Percentiles rank a stretch among this genome's conserved stretches.
Conservation (phyloP, 2,113 vertebrate species). For the Spilogale gracilis region DNA sequence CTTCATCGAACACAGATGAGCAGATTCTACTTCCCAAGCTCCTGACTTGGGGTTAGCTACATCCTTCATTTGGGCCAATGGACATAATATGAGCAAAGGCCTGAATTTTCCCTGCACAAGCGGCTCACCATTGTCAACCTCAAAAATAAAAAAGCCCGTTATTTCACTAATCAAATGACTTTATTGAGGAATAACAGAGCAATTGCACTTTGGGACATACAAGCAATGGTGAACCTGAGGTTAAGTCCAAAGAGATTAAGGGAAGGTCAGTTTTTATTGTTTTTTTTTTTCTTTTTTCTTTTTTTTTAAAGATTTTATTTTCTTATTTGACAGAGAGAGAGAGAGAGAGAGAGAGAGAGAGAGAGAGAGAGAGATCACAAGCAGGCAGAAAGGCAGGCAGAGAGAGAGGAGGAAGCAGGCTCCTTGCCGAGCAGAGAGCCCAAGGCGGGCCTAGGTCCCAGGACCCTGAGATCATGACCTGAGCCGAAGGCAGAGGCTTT, state of each 20-base stretch:
- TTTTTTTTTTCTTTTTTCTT: neutral
- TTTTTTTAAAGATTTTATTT: no score
- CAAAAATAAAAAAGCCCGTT: neutral
- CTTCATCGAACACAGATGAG: neutral
- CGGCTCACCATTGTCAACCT: neutral
- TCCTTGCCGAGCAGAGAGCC: no score
- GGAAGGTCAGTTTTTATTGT: neutral
- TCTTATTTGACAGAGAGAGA: no score
- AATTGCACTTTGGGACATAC: neutral
- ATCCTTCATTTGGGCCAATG: neutral
- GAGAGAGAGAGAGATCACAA: no score
- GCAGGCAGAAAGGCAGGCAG: no score
- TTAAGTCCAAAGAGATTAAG: neutral
- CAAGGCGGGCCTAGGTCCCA: no score
- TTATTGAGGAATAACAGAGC: neutral
- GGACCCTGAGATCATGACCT: no score
- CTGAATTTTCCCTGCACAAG: neutral
- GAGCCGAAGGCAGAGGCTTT: no score
- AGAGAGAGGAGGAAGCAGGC: no score
- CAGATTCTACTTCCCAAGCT: neutral
- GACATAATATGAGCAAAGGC: neutral
- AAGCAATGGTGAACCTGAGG: neutral
- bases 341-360: no score
- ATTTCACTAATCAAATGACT: neutral
- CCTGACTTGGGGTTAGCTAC: neutral